phyloP scores from a whole-genome alignment of 1,140 invertebrate genomes.

The Yoshiicerus persimilis region DNA sequence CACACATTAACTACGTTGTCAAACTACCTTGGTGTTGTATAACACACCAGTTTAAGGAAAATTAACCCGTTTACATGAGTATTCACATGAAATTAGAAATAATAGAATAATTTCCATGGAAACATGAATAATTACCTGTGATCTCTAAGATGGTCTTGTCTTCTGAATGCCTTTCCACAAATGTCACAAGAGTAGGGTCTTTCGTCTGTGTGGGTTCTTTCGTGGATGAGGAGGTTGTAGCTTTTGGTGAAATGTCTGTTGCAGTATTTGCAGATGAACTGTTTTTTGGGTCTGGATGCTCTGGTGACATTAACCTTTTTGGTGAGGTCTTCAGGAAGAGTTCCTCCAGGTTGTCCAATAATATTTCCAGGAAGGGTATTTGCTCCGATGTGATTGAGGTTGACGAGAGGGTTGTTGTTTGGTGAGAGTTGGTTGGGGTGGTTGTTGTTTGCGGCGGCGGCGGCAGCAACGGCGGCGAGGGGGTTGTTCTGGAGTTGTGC shows the following conservation, averaged over 20 bases:
- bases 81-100: no score
- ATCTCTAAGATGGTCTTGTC: constrained; percentile 63
- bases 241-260: constrained; percentile 96
- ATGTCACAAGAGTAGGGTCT: constrained; percentile 97
- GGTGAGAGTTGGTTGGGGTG: neutral
- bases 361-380: no score
- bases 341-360: no score
- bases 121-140: no score
- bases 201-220: constrained; percentile 97
- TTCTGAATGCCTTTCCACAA: constrained; percentile 76
- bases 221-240: constrained; percentile 96
- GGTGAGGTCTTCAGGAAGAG: neutral
- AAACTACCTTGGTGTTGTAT: no score
- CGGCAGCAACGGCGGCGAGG: neutral
- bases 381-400: constrained; percentile 57
- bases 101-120: no score
- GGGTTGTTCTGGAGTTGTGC: neutral
- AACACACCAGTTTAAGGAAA: no score
- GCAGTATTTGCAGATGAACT: constrained; percentile 92
- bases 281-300: constrained; percentile 74
- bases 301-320: constrained; percentile 57
- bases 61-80: no score
- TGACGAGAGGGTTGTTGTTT: no score
- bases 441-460: neutral
- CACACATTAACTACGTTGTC: no score